These are phyloP conservation scores for Fulmarus glacialis DNA, from an alignment of 2,113 vertebrate species.

Conservation along the genomic window DNA sequence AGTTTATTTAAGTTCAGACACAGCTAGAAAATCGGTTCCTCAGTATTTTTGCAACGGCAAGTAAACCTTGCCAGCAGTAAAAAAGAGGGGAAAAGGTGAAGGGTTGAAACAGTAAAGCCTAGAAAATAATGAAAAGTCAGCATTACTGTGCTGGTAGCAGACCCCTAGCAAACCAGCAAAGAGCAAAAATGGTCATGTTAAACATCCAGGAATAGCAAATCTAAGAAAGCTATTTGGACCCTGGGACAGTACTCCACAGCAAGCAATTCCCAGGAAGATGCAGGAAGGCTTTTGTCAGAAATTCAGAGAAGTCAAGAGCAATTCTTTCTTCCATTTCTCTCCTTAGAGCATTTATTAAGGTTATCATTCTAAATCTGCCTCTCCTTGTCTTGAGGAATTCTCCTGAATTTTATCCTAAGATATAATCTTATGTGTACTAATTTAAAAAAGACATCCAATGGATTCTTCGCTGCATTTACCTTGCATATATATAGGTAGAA, in stretches of 20 bases:
- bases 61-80: slow-evolving; percentile 38
- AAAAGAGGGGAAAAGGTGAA: slow-evolving; percentile 39
- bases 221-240: not conserved
- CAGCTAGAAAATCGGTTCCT: slow-evolving; percentile 35
- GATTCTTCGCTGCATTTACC: not conserved
- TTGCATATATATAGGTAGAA: not conserved
- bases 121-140: slow-evolving; percentile 42
- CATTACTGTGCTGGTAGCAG: slow-evolving; percentile 3
- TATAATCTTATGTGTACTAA: not conserved
- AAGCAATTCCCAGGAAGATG: not conserved
- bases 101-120: slow-evolving; percentile 29
- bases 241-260: not conserved
- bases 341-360: not conserved
- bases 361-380: not conserved
- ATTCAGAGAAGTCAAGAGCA: not conserved
- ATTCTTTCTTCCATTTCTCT: not conserved
- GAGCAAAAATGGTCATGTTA: not conserved
- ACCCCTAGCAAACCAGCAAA: not conserved
- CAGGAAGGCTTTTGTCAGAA: not conserved
- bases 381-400: not conserved
- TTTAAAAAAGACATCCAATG: not conserved
- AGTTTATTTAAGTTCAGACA: slow-evolving; percentile 52
- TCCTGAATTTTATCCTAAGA: not conserved
- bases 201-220: not conserved
- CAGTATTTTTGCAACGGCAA: not conserved